Conservation (phyloP, 1,140 invertebrate genomes). For the Branchinecta lynchi region DNA sequence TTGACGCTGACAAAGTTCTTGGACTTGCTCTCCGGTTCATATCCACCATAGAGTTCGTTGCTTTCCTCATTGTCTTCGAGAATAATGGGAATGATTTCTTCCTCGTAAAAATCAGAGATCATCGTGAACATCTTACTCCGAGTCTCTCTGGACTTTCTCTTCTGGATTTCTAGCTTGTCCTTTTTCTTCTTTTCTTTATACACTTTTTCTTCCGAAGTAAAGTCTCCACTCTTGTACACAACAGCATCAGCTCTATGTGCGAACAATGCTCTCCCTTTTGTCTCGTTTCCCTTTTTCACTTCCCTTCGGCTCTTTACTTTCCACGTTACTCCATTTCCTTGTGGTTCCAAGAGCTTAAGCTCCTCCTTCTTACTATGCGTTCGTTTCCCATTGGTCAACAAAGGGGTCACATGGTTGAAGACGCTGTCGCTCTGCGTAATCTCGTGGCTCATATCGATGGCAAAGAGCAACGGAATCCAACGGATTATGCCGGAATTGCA, state of each 20-base stretch:
- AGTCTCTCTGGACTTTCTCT: neutral
- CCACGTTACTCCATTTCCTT: neutral
- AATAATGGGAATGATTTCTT: neutral
- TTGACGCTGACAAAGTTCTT: constrained; percentile 7
- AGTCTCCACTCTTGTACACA: neutral
- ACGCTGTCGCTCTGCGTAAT: neutral
- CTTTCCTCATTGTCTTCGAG: neutral
- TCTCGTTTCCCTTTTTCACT: neutral
- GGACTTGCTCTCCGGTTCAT: neutral
- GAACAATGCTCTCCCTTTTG: no score
- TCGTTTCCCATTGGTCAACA: constrained; percentile 6
- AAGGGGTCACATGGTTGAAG: neutral
- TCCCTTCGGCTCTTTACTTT: neutral
- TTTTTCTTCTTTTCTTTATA: neutral
- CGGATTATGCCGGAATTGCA: neutral
- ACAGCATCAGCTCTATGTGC: no score
- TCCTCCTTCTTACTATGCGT: neutral
- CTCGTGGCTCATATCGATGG: neutral
- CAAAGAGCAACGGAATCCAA: neutral
- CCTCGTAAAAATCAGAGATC: neutral
- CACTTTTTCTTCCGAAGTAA: neutral
- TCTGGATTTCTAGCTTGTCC: neutral
- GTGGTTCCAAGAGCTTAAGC: neutral
- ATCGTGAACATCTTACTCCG: neutral
- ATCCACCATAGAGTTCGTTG: neutral